These are phyloP conservation scores for Manis javanica DNA, from an alignment of 2,797 vertebrate species.

Conservation along the genomic window DNA sequence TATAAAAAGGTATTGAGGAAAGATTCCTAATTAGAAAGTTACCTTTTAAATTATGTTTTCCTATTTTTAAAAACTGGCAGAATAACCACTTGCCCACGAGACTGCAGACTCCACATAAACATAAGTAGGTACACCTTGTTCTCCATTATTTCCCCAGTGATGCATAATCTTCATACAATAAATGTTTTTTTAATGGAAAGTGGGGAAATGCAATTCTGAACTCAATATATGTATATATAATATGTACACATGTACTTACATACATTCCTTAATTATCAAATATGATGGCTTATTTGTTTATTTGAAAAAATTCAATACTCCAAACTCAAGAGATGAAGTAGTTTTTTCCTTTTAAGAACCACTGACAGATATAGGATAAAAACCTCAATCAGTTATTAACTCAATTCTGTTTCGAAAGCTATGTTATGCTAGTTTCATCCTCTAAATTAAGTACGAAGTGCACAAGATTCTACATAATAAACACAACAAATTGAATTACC, in stretches of 20 bases:
- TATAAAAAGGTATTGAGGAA: not conserved
- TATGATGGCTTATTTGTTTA: not conserved
- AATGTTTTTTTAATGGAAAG: not conserved
- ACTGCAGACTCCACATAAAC: not conserved
- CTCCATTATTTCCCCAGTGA: not conserved
- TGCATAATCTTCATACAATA: not conserved
- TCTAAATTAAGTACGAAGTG: conserved; percentile 10
- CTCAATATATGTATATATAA: not conserved
- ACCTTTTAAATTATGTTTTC: not conserved
- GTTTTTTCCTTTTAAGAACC: conserved; percentile 55
- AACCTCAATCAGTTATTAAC: not conserved
- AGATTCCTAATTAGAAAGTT: conserved; percentile 3
- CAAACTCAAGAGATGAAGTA: conserved; percentile 36
- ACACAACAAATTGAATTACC: conserved; percentile 16
- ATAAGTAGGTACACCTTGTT: not conserved
- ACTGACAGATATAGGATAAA: not conserved
- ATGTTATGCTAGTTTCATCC: not conserved
- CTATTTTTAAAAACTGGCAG: not conserved
- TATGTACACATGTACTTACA: not conserved
- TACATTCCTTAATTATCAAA: conserved; percentile 36
- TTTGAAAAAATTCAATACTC: not conserved
- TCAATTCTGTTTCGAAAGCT: conserved; percentile 56
- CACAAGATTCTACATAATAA: conserved; percentile 29
- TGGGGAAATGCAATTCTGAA: not conserved
- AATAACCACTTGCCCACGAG: not conserved